Percentiles rank a stretch among this genome's conserved stretches.
Evolutionary conservation across 1,140 invertebrate genomes (phyloP).

Genomic region (Drosophila auraria): DNA sequence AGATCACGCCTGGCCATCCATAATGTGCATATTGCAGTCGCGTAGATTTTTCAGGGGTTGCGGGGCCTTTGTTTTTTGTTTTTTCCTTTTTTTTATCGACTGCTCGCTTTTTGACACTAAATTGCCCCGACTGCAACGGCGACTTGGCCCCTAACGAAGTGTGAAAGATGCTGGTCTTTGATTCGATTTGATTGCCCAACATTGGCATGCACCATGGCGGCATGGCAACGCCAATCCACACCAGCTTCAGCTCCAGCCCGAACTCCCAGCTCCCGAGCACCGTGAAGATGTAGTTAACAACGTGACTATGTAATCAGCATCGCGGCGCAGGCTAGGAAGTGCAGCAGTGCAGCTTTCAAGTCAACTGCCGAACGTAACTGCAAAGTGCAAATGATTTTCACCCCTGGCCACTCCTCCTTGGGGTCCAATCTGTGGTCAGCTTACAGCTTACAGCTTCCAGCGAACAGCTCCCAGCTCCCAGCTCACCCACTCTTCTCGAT

Average conservation of each 20-base stretch:
- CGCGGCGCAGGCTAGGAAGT: conserved; percentile 66
- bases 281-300: conserved; percentile 83
- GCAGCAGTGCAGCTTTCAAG: conserved; percentile 39
- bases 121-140: conserved; percentile 63
- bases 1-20: conserved; percentile 48
- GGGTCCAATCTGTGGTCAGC: conserved; percentile 22
- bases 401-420: conserved; percentile 33
- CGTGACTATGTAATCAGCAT: conserved; percentile 82
- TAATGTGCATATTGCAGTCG: conserved; percentile 77
- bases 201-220: conserved; percentile 50
- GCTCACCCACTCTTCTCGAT: conserved; percentile 20
- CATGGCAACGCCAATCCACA: conserved; percentile 63
- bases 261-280: conserved; percentile 33
- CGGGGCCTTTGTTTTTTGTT: conserved; percentile 16
- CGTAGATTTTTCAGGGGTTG: conserved; percentile 18
- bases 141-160: conserved; percentile 77
- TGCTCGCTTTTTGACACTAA: conserved; percentile 77
- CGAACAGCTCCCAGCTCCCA: neutral
- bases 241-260: conserved; percentile 48
- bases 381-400: conserved; percentile 69
- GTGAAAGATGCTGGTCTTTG: conserved; percentile 77
- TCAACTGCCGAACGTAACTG: conserved; percentile 36
- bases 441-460: neutral
- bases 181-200: conserved; percentile 78
- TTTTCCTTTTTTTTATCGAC: conserved; percentile 59